A percentile compares a stretch with the other conserved stretches of the same genome.
Conservation (phyloP, 1,140 invertebrate species). For the Diploscapter pachys region DNA sequence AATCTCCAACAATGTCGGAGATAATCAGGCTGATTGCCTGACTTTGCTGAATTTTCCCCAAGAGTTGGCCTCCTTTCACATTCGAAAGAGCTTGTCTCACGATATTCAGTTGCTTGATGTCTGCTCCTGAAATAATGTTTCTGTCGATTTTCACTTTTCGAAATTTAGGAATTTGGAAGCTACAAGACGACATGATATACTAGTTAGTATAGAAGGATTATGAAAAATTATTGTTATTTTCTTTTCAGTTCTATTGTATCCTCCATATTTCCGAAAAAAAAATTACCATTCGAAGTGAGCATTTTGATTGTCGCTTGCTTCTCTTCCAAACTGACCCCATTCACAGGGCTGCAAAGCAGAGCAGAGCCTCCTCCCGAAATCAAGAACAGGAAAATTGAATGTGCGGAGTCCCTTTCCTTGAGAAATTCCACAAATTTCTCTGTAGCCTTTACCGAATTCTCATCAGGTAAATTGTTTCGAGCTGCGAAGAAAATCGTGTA, state of each 20-base stretch:
- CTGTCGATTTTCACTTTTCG: background rate
- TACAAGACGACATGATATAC: no score
- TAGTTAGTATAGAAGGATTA: no score
- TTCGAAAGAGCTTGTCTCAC: slow-evolving; percentile 79
- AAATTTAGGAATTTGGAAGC: background rate
- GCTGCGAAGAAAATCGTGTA: slow-evolving; percentile 67
- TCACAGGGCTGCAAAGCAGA: slow-evolving; percentile 74
- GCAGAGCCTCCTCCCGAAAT: slow-evolving; percentile 88
- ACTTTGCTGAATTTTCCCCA: slow-evolving; percentile 2
- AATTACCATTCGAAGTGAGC: slow-evolving; percentile 59
- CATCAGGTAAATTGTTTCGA: slow-evolving; percentile 74
- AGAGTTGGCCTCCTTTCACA: slow-evolving; percentile 77
- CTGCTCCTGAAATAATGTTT: slow-evolving; percentile 71
- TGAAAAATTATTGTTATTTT: no score
- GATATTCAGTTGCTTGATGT: slow-evolving; percentile 82
- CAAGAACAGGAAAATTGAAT: slow-evolving; percentile 73
- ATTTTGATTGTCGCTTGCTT: slow-evolving; percentile 72
- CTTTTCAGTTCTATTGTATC: no score
- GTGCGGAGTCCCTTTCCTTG: slow-evolving; percentile 58
- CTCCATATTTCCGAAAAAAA: no score
- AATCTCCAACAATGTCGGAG: slow-evolving; percentile 86
- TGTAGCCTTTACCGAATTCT: slow-evolving; percentile 69
- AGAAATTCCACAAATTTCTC: slow-evolving; percentile 71
- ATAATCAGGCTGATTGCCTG: slow-evolving; percentile 77
- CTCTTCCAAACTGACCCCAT: slow-evolving; percentile 72